A percentile compares a stretch with the other conserved stretches of the same genome.
Conservation (phyloP, 1,140 invertebrate genomes). For the Scaptomyza hsui region DNA sequence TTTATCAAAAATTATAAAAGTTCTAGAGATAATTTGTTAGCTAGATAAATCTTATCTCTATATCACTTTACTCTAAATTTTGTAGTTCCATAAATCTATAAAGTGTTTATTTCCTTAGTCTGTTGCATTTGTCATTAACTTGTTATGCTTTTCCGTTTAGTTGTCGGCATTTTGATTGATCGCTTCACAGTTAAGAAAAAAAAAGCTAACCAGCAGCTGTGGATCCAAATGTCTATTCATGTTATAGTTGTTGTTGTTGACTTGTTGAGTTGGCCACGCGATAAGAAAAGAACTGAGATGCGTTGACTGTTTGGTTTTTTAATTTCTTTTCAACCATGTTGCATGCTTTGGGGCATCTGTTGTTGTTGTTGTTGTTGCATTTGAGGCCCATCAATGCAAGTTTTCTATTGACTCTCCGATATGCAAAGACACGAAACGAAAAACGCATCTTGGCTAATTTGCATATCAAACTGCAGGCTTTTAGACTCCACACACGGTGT, state of each 20-base stretch:
- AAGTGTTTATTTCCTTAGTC: conserved; percentile 24
- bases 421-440: conserved; percentile 19
- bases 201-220: conserved; percentile 37
- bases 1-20: too few relatives aligned
- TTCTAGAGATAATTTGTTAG: too few relatives aligned
- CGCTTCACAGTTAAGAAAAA: conserved; percentile 39
- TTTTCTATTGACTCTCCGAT: conserved; percentile 20
- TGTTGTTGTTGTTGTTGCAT: conserved; percentile 6
- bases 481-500: conserved; percentile 9
- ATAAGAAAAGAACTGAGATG: conserved; percentile 33
- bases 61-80: neutral
- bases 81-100: neutral
- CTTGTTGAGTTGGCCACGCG: conserved; percentile 52
- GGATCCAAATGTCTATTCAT: conserved; percentile 29
- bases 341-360: conserved; percentile 23
- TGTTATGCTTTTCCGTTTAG: conserved; percentile 11
- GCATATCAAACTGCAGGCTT: conserved; percentile 67
- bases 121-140: neutral
- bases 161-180: conserved; percentile 69
- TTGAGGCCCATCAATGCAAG: conserved; percentile 7
- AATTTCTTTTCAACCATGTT: neutral
- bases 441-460: conserved; percentile 68
- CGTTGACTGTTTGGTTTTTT: conserved; percentile 23
- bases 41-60: too few relatives aligned
- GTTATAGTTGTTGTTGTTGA: conserved; percentile 29